phyloP scores from a whole-genome alignment of 35 echinoderm and acorn worm species.

The Strongylocentrotus purpuratus region DNA sequence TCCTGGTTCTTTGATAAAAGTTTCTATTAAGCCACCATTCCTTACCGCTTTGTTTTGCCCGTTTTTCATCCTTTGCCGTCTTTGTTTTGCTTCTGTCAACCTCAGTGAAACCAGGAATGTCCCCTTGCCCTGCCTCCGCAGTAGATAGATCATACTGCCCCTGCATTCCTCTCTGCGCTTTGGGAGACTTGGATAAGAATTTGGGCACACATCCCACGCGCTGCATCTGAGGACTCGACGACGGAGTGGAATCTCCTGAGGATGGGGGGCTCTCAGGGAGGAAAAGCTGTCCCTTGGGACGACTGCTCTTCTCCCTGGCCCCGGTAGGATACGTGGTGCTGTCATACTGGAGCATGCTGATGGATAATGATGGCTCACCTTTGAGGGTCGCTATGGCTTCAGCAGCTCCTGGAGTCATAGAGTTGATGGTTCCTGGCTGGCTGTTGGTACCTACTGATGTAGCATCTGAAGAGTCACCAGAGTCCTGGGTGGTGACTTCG shows the following conservation, averaged over 20 bases:
- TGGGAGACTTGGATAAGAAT: background rate
- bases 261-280: background rate
- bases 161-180: background rate
- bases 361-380: background rate
- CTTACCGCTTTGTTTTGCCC: background rate
- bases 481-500: background rate
- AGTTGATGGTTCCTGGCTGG: background rate
- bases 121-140: background rate
- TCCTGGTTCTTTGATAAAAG: background rate
- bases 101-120: background rate
- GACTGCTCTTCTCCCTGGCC: background rate
- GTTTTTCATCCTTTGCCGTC: background rate
- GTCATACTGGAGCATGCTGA: background rate
- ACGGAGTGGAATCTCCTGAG: background rate
- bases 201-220: background rate
- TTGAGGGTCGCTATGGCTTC: background rate
- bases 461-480: background rate
- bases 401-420: background rate
- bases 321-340: background rate
- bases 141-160: background rate
- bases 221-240: background rate
- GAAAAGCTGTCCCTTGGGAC: background rate
- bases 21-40: slow-evolving; percentile 4
- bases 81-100: background rate
- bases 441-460: background rate